Base-by-base conservation (phyloP, 1,140 invertebrate species). In the Leptinotarsa undecemlineata region DNA sequence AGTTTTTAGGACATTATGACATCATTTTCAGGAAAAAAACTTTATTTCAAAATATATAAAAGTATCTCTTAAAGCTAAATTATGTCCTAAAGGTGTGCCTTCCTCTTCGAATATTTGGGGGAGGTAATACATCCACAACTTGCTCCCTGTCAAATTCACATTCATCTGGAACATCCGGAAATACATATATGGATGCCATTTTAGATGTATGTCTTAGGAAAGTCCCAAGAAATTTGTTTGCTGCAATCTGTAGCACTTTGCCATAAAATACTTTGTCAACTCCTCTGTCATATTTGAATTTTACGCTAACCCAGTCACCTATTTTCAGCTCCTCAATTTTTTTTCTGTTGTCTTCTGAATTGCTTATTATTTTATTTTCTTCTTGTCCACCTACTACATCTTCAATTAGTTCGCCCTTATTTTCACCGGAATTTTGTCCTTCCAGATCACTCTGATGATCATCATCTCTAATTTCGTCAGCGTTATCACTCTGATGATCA, bases 381-480 rank as follows among this genome's bases (percentile, higher is more conserved):
- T 61, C 57, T 61, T 61, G 14, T 17, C 57, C 57, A 61, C 4
- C 57, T 61, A 61, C 57, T 61, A 61, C 17, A 61, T 61, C 57
- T 61, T 61, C 57, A 61, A 61, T 61, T 61, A 61, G 57, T 61
- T 61, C 57, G 19, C 57, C 19, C 57, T 61, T 15, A 61, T 61
- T 61, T 61, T 61, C 57, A 61, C 57, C 19, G 57, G 57, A 61
- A n/a, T 61, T 13, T 61, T 61, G 14, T 61, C 14, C 57, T 61
- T 61, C 57, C 57, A 61, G 57, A 61, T 61, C 57, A 20, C 17
- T 61, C 57, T 61, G 57, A 61, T 61, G 57, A 61, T 61, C 57
- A 61, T 61, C 19, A 61, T 61, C 57, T n/a, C 17, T 20, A 61
- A 13, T 61, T 61, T 61, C 19, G 57, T 61, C 57, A 61, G 57